Conservation (phyloP, 2,797 vertebrate genomes). For the Amphiprion clarkii region DNA sequence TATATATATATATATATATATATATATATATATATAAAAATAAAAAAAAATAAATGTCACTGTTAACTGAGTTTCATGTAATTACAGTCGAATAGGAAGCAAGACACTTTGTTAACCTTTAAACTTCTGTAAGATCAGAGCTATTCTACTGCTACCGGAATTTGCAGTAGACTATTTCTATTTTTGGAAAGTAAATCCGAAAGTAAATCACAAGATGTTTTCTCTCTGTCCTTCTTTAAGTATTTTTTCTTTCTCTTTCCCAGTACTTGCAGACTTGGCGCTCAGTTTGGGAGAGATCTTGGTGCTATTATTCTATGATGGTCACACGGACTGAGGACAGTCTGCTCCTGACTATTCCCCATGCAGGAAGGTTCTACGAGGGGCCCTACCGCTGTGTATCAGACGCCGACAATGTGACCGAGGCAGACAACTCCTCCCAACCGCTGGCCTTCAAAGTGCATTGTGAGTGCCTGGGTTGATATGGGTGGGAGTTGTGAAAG, state of each 20-base stretch:
- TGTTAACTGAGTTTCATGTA: not conserved
- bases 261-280: conserved; percentile 53
- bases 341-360: conserved; percentile 55
- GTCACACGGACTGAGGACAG: not conserved
- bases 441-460: conserved; percentile 78
- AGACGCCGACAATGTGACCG: conserved; percentile 48
- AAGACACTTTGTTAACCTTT: not conserved
- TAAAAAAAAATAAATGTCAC: not conserved
- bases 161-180: too few species aligned
- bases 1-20: too few species aligned
- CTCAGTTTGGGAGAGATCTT: not conserved
- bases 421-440: conserved; percentile 66
- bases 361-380: conserved; percentile 25
- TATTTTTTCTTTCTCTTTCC: not conserved
- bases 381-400: conserved; percentile 85
- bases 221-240: not conserved
- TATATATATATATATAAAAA: too few species aligned
- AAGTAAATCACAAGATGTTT: not conserved
- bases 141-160: too few species aligned
- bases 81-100: not conserved
- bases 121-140: not conserved
- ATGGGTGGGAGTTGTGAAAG: not conserved
- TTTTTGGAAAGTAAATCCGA: not conserved
- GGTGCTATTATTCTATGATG: conserved; percentile 6
- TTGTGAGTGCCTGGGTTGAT: conserved; percentile 81